phyloP scores from a whole-genome alignment of 1,140 invertebrate species.

The Habropoda laboriosa region DNA sequence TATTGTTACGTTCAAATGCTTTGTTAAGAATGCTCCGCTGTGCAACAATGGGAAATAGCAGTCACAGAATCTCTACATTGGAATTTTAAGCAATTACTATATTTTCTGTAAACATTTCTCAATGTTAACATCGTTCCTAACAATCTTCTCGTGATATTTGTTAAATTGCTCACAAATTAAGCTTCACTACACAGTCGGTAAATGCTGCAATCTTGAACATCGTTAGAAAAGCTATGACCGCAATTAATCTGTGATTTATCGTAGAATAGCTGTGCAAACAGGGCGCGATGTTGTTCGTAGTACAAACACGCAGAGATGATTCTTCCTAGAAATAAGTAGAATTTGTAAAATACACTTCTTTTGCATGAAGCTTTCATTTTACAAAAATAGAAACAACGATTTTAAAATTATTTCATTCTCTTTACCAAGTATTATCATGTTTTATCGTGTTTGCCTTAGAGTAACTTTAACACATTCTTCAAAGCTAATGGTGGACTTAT shows the following conservation, averaged over 20 bases:
- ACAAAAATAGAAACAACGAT: not conserved
- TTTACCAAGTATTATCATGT: not conserved
- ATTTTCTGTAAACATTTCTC: no score
- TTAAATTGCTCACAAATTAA: no score
- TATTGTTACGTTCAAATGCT: no score
- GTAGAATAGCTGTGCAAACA: not conserved
- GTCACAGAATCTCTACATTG: no score
- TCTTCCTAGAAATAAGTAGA: slow-evolving; percentile 1
- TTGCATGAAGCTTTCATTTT: not conserved
- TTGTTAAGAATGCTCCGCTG: no score
- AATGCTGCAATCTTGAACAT: not conserved
- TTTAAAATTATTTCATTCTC: not conserved
- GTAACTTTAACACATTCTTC: not conserved
- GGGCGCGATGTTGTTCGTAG: not conserved
- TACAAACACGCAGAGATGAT: not conserved
- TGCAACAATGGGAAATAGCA: no score
- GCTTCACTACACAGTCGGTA: not conserved
- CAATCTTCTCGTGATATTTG: no score
- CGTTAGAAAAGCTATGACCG: no score
- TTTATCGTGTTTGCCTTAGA: not conserved
- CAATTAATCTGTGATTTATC: not conserved
- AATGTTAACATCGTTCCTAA: no score
- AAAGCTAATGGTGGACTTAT: not conserved
- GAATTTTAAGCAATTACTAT: no score
- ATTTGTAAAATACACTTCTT: not conserved